These are phyloP conservation scores for Pandemis heparana DNA, from an alignment of 2,888 invertebrate species.

Conservation along the genomic window DNA sequence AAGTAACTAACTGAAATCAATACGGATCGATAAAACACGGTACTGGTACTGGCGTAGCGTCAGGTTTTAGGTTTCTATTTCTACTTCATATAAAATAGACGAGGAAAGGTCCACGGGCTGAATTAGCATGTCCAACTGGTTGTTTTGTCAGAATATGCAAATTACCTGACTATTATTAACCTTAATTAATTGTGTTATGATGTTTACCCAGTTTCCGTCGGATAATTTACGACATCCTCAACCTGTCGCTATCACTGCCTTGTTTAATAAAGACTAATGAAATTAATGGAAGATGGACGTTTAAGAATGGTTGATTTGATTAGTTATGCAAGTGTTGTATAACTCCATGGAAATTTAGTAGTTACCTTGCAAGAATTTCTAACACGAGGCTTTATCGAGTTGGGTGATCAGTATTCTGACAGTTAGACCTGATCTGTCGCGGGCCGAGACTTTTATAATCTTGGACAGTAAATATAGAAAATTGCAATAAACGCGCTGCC, in stretches of 20 bases:
- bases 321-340: constrained; percentile 35
- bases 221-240: constrained; percentile 32
- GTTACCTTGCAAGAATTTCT: background rate
- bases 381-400: background rate
- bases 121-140: constrained; percentile 14
- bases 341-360: constrained; percentile 17
- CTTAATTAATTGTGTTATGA: constrained; percentile 33
- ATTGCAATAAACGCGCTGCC: background rate
- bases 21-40: background rate
- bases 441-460: no score
- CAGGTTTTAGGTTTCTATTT: background rate
- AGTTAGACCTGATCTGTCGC: no score
- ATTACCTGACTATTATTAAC: constrained; percentile 25
- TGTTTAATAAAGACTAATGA: constrained; percentile 35
- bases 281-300: constrained; percentile 30
- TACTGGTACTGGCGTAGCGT: background rate
- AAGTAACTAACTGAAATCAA: background rate
- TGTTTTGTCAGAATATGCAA: constrained; percentile 32
- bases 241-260: constrained; percentile 20
- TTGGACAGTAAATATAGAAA: background rate
- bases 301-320: constrained; percentile 15
- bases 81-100: constrained; percentile 1
- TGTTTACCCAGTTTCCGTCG: constrained; percentile 18
- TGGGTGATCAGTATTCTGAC: background rate
- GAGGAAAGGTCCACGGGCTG: background rate